Evolutionary conservation across 2,888 invertebrate species (phyloP), one percentile per base, ranked within the genome.

Genomic region (Panopea generosa): DNA sequence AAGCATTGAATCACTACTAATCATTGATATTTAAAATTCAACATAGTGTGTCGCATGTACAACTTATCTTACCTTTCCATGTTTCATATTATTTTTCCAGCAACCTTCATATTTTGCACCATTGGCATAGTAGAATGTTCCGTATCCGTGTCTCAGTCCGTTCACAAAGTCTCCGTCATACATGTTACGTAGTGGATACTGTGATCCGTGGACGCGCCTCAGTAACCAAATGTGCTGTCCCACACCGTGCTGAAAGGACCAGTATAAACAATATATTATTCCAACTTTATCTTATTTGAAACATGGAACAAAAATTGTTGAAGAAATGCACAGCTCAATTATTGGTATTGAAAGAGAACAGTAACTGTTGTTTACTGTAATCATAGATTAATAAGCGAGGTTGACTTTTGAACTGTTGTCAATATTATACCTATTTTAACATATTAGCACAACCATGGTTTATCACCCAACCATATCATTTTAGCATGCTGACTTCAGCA

Each of bases 171-270:
- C 90, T 20, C 93, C 93, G 70, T 90, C 90, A 72, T 91, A 93
- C 85, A 90, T 88, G 82, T 93, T 93, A 27, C 92, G 80, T 65
- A 91, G 81, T 3, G 91, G 88, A 65, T 92, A 93, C 83, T 93
- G 92, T 6, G 92, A 92, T 0, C 89, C 87, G 29, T 84, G 83
- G 2, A 88, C 88, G 38, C 92, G 85, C 16, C 85, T 83, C 67
- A 92, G 82, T 77, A 92, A 89, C 93, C 93, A 93, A 33, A 90
- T 89, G 77, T 93, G 92, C 65, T 92, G 90, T 2, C 93, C 93
- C 40, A 89, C 82, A 18, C 93, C 93, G 87, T 93, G 90, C 92
- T 93, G 82, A 24, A 80, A 70, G 43, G 18, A 16, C 16, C 4
- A 33, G 27, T 1, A n/a, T 16, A 29, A 33, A 43, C 27, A 3